Base-by-base conservation (phyloP, 2,888 invertebrate genomes). In the Macroteleia sp. region DNA sequence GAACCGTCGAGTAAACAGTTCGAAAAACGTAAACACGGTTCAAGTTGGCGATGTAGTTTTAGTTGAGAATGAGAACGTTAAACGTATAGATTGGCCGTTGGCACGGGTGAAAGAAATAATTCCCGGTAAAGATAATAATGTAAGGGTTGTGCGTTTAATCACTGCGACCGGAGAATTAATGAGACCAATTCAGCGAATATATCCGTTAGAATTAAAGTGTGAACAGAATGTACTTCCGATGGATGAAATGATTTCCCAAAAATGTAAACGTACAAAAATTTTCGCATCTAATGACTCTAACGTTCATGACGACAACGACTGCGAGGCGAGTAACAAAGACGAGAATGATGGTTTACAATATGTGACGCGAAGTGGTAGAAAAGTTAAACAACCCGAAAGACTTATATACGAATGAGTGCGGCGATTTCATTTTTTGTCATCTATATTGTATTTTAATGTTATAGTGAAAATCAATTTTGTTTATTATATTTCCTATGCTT, bases 41-140 rank as follows among this genome's bases (percentile, higher is more conserved):
- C 19, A 34, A 22, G 39, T 52, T 1, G 54, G 52, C 1, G 80
- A 78, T 54, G 10, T 79, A 25, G 75, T 82, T 3, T 19, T 82
- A 1, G 22, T 80, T 3, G 64, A 50, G 1, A 48, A 59, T 19
- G 69, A 77, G 10, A 48, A 69, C 16, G 19, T 39, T 3, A 79
- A 77, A 16, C 74, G 75, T 0, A 2, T 77, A 0, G 67, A 77
- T 14, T 82, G 79, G 78, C 78, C 80, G 0, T 30, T 81, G 19
- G 81, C 67, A 0, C 20, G 17, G 4, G 42, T 81, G 12, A 62
- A 56, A 17, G 39, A 76, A 12, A 0, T 77, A 9, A 57, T 74
- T 12, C 12, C 19, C 1, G 69, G 75, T 0, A 34, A 56, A 42
- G 81, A 79, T 12, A 71, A 59, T 57, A 2, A 25, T 0, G 32